These are phyloP conservation scores for Acomys russatus DNA, from an alignment of 2,797 vertebrate species.

Conservation along the genomic window DNA sequence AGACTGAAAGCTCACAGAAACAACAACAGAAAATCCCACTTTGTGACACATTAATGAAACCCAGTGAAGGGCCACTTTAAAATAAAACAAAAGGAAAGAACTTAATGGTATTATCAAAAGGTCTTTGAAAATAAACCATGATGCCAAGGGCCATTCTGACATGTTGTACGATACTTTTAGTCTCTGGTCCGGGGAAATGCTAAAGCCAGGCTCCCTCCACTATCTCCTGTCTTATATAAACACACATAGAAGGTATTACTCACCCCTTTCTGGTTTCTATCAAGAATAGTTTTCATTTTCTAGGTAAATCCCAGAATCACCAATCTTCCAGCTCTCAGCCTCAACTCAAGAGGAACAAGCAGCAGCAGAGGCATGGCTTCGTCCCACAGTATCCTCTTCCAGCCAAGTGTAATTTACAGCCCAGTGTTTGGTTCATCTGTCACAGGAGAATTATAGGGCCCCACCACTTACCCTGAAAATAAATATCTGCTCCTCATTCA, in stretches of 20 bases:
- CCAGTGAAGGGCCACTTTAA: background rate
- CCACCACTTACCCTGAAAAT: slow-evolving; percentile 79
- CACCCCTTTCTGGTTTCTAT: slow-evolving; percentile 79
- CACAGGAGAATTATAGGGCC: slow-evolving; percentile 80
- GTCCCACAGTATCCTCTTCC: slow-evolving; percentile 52
- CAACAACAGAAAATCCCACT: slow-evolving; percentile 60
- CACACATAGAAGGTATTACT: slow-evolving; percentile 81
- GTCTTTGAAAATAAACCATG: slow-evolving; percentile 59
- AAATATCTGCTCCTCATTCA: slow-evolving; percentile 71
- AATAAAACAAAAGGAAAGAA: slow-evolving; percentile 53
- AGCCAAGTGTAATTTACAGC: slow-evolving; percentile 76
- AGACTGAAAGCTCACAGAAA: slow-evolving; percentile 66
- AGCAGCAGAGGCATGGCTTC: slow-evolving; percentile 73
- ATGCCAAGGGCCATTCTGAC: slow-evolving; percentile 37
- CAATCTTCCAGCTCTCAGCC: slow-evolving; percentile 70
- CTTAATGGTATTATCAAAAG: slow-evolving; percentile 46
- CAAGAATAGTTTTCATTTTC: slow-evolving; percentile 78
- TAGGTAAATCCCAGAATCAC: slow-evolving; percentile 81
- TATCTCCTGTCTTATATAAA: slow-evolving; percentile 77
- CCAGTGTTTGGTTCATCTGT: slow-evolving; percentile 79
- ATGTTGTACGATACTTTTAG: slow-evolving; percentile 18
- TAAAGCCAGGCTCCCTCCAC: slow-evolving; percentile 61
- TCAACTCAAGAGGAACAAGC: slow-evolving; percentile 65
- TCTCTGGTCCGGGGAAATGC: slow-evolving; percentile 25
- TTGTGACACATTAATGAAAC: slow-evolving; percentile 73